Conservation (phyloP, 2,888 invertebrate genomes). For the Caenorhabditis sp. region DNA sequence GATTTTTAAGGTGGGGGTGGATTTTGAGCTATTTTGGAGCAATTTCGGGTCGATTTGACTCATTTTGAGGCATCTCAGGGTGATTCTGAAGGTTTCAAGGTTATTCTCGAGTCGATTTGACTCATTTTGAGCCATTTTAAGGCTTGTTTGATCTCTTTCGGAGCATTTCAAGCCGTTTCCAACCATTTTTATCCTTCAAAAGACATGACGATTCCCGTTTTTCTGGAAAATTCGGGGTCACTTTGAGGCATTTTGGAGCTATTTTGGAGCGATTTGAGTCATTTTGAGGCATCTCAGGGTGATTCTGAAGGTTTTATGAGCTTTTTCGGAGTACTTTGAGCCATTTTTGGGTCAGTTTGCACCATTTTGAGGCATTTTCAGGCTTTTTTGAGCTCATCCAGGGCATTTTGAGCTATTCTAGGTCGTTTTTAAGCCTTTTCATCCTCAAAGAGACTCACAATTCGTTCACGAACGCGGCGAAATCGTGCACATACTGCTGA, state of each 20-base stretch:
- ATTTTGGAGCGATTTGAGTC: background rate
- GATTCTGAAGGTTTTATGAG: background rate
- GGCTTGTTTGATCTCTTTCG: background rate
- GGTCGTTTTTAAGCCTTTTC: background rate
- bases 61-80: too few species aligned
- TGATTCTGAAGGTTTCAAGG: too few species aligned
- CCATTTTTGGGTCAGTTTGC: background rate
- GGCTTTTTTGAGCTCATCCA: background rate
- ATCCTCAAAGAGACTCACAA: too few species aligned
- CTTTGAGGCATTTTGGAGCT: background rate
- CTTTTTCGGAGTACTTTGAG: background rate
- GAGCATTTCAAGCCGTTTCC: too few species aligned
- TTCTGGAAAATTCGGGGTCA: too few species aligned
- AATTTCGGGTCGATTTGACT: too few species aligned
- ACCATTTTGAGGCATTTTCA: background rate
- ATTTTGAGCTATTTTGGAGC: background rate
- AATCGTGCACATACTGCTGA: slow-evolving; percentile 39
- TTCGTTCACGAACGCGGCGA: slow-evolving; percentile 43
- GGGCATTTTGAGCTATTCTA: too few species aligned
- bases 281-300: background rate
- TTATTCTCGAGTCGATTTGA: too few species aligned
- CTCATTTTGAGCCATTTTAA: background rate
- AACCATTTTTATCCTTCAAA: too few species aligned
- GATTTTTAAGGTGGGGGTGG: too few species aligned
- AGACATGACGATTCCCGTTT: too few species aligned